Percentiles rank a stretch among this genome's conserved stretches.
phyloP scores from a whole-genome alignment of 2,888 invertebrate genomes.

The Drosophila yooni region DNA sequence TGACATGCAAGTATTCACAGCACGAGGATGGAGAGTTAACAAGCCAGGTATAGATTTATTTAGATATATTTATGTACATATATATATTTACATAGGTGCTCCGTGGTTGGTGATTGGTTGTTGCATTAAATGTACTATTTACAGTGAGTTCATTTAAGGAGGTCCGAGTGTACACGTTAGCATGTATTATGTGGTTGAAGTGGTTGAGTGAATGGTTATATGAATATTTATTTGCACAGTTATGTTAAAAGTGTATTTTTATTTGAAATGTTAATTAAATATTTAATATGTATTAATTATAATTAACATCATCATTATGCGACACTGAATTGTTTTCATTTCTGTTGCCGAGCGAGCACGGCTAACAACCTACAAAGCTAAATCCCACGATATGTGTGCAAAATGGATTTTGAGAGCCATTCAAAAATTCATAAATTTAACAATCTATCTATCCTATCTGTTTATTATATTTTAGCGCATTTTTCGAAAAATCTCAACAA shows the following conservation, averaged over 20 bases:
- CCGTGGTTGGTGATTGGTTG: slow-evolving; percentile 20
- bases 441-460: slow-evolving; percentile 7
- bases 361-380: not conserved
- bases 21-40: slow-evolving; percentile 32
- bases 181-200: slow-evolving; percentile 64
- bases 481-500: slow-evolving; percentile 29
- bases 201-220: slow-evolving; percentile 58
- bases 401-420: not conserved
- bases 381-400: not conserved
- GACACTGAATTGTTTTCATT: not conserved
- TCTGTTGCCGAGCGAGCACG: not conserved
- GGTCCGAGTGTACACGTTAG: slow-evolving; percentile 12
- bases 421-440: not conserved
- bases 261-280: slow-evolving; percentile 1
- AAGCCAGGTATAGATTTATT: slow-evolving; percentile 37
- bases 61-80: slow-evolving; percentile 43
- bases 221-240: slow-evolving; percentile 24
- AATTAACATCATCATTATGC: not conserved
- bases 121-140: slow-evolving; percentile 31
- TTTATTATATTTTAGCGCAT: slow-evolving; percentile 26
- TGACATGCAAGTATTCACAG: slow-evolving; percentile 19
- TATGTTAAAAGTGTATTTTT: slow-evolving; percentile 20
- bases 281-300: not conserved
- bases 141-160: slow-evolving; percentile 9
- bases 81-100: slow-evolving; percentile 38